phyloP scores from a whole-genome alignment of 2,888 invertebrate genomes.

The Arge pagana region DNA sequence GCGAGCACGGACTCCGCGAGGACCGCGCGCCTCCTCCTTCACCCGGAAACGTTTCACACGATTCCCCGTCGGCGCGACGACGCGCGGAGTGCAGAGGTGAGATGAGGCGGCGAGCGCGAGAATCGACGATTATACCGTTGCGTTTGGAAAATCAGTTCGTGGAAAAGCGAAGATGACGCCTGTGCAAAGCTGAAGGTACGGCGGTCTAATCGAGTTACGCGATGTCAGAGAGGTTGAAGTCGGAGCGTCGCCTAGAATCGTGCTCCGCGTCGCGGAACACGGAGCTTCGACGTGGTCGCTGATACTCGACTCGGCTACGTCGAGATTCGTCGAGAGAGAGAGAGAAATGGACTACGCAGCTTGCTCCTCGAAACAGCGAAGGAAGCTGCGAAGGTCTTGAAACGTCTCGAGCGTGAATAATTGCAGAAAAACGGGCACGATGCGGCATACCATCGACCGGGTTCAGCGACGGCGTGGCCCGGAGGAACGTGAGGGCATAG shows the following conservation, averaged over 20 bases:
- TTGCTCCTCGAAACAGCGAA: too few species aligned
- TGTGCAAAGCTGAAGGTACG: background rate
- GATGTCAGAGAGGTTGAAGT: constrained; percentile 4
- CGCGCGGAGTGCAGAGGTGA: too few species aligned
- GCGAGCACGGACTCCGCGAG: background rate
- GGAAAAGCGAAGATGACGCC: too few species aligned
- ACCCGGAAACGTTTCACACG: background rate
- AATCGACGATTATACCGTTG: too few species aligned
- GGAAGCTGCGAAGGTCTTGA: background rate
- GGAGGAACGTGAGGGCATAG: background rate
- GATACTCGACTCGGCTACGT: too few species aligned
- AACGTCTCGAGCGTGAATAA: constrained; percentile 12
- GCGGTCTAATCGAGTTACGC: too few species aligned
- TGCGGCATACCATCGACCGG: background rate
- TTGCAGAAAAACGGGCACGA: constrained; percentile 17
- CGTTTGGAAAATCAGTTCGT: too few species aligned
- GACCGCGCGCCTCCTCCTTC: background rate
- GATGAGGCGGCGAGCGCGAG: too few species aligned
- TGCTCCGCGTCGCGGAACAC: constrained; percentile 9
- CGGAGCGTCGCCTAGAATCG: constrained; percentile 8
- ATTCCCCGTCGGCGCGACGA: too few species aligned
- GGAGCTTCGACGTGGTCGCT: too few species aligned
- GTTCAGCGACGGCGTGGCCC: constrained; percentile 2
- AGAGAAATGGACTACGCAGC: too few species aligned
- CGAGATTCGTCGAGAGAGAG: background rate